phyloP scores from a whole-genome alignment of 2,797 vertebrate species.

The Pteronotus mesoamericanus region DNA sequence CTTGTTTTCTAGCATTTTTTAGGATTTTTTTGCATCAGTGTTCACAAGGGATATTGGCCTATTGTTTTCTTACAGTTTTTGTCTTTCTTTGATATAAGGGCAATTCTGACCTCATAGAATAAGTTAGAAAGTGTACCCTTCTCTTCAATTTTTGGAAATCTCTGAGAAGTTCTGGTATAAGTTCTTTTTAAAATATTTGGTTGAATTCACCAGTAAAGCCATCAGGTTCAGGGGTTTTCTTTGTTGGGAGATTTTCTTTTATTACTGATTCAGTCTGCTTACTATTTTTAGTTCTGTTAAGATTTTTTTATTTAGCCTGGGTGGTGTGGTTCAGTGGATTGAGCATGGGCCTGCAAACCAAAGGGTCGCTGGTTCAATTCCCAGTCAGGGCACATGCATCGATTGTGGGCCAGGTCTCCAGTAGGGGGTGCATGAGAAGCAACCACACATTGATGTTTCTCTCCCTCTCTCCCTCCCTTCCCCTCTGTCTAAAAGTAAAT shows the following conservation, averaged over 20 bases:
- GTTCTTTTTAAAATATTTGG: not conserved
- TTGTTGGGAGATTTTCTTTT: not conserved
- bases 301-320: not conserved
- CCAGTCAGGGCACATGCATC: too few species aligned
- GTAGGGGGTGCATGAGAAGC: too few species aligned
- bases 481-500: too few species aligned
- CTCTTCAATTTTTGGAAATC: not conserved
- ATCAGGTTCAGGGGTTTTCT: not conserved
- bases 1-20: not conserved
- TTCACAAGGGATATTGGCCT: not conserved
- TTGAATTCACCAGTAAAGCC: not conserved
- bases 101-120: not conserved
- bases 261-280: not conserved
- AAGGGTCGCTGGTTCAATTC: too few species aligned
- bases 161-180: not conserved
- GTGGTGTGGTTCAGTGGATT: too few species aligned
- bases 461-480: too few species aligned
- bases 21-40: not conserved
- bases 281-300: not conserved
- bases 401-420: too few species aligned
- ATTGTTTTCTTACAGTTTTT: not conserved
- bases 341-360: too few species aligned
- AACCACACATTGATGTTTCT: too few species aligned
- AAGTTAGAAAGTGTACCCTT: not conserved
- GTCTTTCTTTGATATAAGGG: not conserved